Evolutionary conservation across 2,888 invertebrate species (phyloP).

Genomic region (Sminthurinus aureus): DNA sequence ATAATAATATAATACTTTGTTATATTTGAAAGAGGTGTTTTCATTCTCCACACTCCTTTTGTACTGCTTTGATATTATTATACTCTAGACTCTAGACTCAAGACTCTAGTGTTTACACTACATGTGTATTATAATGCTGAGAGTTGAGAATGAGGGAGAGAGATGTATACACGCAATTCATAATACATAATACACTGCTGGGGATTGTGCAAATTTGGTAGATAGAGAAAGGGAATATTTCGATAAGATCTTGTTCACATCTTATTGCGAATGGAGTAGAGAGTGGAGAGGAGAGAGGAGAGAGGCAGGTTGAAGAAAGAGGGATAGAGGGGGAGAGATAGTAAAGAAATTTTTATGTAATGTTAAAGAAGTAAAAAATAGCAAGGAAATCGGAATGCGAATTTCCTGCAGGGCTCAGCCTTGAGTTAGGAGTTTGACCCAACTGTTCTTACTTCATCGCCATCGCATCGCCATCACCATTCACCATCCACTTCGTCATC

Average conservation of each 20-base stretch:
- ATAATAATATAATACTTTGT: slow-evolving; percentile 7
- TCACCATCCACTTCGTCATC: background rate
- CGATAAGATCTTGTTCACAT: slow-evolving; percentile 40
- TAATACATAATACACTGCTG: background rate
- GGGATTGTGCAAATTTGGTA: slow-evolving; percentile 11
- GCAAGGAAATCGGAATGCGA: slow-evolving; percentile 41
- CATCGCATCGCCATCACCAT: slow-evolving; percentile 20
- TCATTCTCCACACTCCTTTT: background rate
- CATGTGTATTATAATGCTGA: background rate
- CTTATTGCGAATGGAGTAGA: slow-evolving; percentile 26
- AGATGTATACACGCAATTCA: background rate
- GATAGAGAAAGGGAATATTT: slow-evolving; percentile 24
- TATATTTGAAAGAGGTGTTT: background rate
- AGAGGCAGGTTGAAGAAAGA: slow-evolving; percentile 23
- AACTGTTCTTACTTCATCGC: slow-evolving; percentile 46
- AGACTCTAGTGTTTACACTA: background rate
- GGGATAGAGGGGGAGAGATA: slow-evolving; percentile 17
- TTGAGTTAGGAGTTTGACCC: slow-evolving; percentile 61
- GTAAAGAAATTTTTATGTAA: slow-evolving; percentile 33
- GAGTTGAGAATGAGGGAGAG: background rate
- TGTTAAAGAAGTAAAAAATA: slow-evolving; percentile 33
- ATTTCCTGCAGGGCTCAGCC: slow-evolving; percentile 50
- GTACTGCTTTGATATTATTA: background rate
- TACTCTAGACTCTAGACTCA: too few relatives aligned
- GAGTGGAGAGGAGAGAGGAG: background rate